phyloP scores from a whole-genome alignment of 2,797 vertebrate species.

The Myotis findleyi region DNA sequence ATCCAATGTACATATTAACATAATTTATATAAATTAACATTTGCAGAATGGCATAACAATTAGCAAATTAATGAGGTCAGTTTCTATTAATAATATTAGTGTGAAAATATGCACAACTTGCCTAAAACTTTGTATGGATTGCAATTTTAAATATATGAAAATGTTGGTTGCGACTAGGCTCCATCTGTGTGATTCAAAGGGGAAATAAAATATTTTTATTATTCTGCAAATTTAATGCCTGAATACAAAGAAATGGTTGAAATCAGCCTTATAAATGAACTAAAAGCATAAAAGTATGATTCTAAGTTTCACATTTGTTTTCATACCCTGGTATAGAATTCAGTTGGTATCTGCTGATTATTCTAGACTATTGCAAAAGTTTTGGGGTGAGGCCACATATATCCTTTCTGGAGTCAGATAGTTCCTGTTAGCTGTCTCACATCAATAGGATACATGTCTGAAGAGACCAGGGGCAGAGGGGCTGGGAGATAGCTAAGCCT shows the following conservation, averaged over 20 bases:
- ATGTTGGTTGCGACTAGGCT: neutral
- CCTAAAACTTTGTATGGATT: neutral
- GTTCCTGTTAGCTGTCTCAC: neutral
- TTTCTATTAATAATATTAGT: neutral
- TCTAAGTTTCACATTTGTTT: neutral
- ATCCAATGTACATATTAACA: neutral
- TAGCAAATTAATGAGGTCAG: neutral
- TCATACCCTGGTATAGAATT: neutral
- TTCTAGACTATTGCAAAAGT: neutral
- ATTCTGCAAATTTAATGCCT: neutral
- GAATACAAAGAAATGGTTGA: neutral
- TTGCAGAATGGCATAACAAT: neutral
- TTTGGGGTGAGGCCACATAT: neutral
- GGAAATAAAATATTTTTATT: neutral
- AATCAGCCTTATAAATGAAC: neutral
- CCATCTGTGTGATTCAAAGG: neutral
- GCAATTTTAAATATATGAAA: conserved; percentile 1
- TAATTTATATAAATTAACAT: neutral
- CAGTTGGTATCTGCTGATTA: neutral
- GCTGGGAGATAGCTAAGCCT: neutral
- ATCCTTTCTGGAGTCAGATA: neutral
- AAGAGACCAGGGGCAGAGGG: neutral
- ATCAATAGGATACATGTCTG: neutral
- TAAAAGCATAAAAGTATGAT: neutral
- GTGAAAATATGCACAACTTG: neutral